Evolutionary conservation across 2,797 vertebrate genomes (phyloP).

Genomic region (Urosaurus nigricauda): DNA sequence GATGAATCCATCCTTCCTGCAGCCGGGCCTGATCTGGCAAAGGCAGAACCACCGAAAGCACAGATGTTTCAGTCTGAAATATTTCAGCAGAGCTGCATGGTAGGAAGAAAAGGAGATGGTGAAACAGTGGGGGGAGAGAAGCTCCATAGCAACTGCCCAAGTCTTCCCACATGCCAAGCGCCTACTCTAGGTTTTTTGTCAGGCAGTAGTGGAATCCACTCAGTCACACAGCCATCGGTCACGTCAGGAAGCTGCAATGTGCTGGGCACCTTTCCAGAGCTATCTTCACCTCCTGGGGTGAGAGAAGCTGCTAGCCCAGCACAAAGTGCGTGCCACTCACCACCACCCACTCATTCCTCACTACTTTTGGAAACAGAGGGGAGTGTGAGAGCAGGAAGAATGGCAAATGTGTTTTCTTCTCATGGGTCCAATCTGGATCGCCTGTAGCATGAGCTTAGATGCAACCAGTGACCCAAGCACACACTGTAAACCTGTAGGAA

Average conservation of each 20-base stretch:
- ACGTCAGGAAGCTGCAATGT: slow-evolving; percentile 20
- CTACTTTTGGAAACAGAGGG: slow-evolving; percentile 3
- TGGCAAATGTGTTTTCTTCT: not conserved
- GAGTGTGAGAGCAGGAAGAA: not conserved
- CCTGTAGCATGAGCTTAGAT: not conserved
- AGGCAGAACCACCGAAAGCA: slow-evolving; percentile 40
- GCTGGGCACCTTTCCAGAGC: slow-evolving; percentile 29
- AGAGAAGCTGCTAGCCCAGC: slow-evolving; percentile 39
- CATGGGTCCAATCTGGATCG: not conserved
- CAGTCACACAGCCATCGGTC: slow-evolving; percentile 30
- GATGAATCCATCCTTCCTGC: slow-evolving; percentile 16
- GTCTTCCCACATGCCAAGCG: slow-evolving; percentile 44
- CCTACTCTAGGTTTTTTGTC: slow-evolving; percentile 18
- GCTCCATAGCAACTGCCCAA: slow-evolving; percentile 48
- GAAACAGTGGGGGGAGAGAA: too few species aligned
- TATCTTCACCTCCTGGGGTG: slow-evolving; percentile 14
- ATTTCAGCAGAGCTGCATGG: slow-evolving; percentile 18
- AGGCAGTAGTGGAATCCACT: slow-evolving; percentile 14
- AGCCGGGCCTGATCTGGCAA: slow-evolving; percentile 13
- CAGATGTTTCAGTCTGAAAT: slow-evolving; percentile 62
- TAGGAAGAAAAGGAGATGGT: not conserved
- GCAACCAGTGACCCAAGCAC: not conserved
- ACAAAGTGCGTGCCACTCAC: slow-evolving; percentile 24
- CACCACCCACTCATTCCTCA: slow-evolving; percentile 36
- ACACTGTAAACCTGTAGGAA: not conserved